Evolutionary conservation across 2,888 invertebrate genomes (phyloP).

Genomic region (Morpho achilles): DNA sequence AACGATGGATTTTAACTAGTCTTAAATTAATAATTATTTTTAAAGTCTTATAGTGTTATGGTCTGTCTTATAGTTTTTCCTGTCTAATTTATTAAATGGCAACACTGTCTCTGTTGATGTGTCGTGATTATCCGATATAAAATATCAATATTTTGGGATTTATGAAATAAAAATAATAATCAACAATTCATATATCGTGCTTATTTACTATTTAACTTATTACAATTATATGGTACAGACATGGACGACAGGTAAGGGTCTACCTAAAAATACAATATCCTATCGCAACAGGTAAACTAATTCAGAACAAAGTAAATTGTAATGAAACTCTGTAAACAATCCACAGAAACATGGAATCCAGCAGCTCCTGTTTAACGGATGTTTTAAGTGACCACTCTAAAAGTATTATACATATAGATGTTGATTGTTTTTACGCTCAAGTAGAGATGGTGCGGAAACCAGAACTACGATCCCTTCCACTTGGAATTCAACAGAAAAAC

Average conservation of each 20-base stretch:
- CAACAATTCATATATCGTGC: slow-evolving; percentile 47
- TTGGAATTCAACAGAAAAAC: slow-evolving; percentile 92
- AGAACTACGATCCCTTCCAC: slow-evolving; percentile 81
- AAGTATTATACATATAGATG: slow-evolving; percentile 88
- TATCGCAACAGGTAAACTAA: slow-evolving; percentile 66
- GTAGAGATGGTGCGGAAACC: slow-evolving; percentile 89
- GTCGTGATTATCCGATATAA: slow-evolving; percentile 73
- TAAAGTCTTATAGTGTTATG: no score
- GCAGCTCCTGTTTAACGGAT: slow-evolving; percentile 61
- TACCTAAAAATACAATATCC: slow-evolving; percentile 41
- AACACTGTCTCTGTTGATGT: slow-evolving; percentile 73
- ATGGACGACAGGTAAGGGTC: slow-evolving; percentile 68
- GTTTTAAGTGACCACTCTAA: slow-evolving; percentile 78
- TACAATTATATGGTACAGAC: slow-evolving; percentile 54
- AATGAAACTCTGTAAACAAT: slow-evolving; percentile 52
- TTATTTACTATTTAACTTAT: slow-evolving; percentile 51
- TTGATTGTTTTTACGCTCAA: slow-evolving; percentile 93
- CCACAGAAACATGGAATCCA: slow-evolving; percentile 72
- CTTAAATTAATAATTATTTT: no score
- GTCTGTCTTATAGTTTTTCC: slow-evolving; percentile 22
- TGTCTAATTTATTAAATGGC: slow-evolving; percentile 34
- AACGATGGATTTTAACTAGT: no score
- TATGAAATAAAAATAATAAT: slow-evolving; percentile 67
- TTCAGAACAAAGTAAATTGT: slow-evolving; percentile 62
- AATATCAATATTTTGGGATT: slow-evolving; percentile 74